These are phyloP conservation scores for Rhynchomys soricoides DNA, from an alignment of 2,113 vertebrate genomes.

Conservation along the genomic window DNA sequence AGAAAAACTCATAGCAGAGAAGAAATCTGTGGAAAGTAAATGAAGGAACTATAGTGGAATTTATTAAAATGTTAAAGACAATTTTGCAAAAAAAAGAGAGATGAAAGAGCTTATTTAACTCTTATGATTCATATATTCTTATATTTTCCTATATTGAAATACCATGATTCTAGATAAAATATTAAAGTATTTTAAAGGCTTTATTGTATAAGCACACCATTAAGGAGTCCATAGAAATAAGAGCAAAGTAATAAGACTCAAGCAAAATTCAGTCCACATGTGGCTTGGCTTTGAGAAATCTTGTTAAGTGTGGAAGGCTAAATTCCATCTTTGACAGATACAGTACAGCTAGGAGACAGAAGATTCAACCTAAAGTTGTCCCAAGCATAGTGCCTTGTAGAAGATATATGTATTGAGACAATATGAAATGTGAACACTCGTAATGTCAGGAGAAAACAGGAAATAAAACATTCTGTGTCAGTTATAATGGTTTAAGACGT, in stretches of 20 bases:
- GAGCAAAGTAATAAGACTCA: background rate
- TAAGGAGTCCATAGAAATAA: background rate
- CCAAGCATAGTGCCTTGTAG: background rate
- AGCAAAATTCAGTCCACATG: background rate
- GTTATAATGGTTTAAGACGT: background rate
- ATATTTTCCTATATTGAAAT: background rate
- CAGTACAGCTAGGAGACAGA: background rate
- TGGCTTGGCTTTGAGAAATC: background rate
- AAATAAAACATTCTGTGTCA: background rate
- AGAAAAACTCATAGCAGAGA: background rate
- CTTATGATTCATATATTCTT: background rate
- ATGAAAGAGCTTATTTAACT: background rate
- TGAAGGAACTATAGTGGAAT: background rate
- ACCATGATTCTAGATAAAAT: background rate
- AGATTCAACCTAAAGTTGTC: background rate
- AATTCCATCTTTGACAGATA: background rate
- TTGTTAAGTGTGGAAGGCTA: background rate
- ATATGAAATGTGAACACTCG: background rate
- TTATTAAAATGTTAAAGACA: conserved; percentile 1
- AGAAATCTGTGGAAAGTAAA: background rate
- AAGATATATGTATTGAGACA: background rate
- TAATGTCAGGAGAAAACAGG: background rate
- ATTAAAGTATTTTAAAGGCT: background rate
- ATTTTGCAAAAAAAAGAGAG: background rate
- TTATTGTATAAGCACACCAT: background rate